These are phyloP conservation scores for Silurus glanis DNA, from an alignment of 2,113 vertebrate genomes.

Conservation along the genomic window DNA sequence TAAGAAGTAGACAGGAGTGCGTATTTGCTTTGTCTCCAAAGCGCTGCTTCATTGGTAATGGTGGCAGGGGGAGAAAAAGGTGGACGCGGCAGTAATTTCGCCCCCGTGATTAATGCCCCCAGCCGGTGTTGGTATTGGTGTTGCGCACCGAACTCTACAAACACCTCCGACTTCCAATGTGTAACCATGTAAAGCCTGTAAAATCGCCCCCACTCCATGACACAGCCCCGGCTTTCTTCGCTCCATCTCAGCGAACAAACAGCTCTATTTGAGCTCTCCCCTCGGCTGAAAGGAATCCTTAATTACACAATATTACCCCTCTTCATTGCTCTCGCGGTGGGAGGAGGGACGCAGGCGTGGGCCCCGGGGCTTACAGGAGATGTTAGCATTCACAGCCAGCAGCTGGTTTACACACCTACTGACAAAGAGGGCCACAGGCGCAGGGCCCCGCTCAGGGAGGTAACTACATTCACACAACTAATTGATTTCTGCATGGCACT, in stretches of 20 bases:
- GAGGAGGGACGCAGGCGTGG: conserved; percentile 61
- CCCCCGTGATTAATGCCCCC: conserved; percentile 94
- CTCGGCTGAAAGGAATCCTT: conserved; percentile 99
- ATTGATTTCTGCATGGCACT: conserved; percentile 79
- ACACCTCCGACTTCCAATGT: conserved; percentile 88
- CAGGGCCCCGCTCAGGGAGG: conserved; percentile 61
- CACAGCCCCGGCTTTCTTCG: conserved; percentile 73
- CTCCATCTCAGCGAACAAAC: conserved; percentile 85
- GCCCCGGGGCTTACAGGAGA: conserved; percentile 52
- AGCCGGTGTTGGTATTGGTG: conserved; percentile 68
- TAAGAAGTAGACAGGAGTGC: conserved; percentile 74
- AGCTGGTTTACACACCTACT: conserved; percentile 80
- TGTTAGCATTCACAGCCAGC: conserved; percentile 76
- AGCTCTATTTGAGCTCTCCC: conserved; percentile 98
- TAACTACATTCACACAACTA: conserved; percentile 71
- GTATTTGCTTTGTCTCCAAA: conserved; percentile 99
- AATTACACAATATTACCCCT: conserved; percentile 99
- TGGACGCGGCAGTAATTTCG: conserved; percentile 93
- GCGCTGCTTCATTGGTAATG: conserved; percentile 96
- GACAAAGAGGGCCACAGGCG: conserved; percentile 73
- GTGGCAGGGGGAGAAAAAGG: conserved; percentile 75
- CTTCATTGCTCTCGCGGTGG: conserved; percentile 88
- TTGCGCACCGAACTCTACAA: conserved; percentile 89
- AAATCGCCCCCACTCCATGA: conserved; percentile 70
- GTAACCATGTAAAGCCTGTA: conserved; percentile 78